Evolutionary conservation across 2,113 vertebrate genomes (phyloP), one percentile per base, ranked within the genome.

Genomic region (Mohoua ochrocephala): DNA sequence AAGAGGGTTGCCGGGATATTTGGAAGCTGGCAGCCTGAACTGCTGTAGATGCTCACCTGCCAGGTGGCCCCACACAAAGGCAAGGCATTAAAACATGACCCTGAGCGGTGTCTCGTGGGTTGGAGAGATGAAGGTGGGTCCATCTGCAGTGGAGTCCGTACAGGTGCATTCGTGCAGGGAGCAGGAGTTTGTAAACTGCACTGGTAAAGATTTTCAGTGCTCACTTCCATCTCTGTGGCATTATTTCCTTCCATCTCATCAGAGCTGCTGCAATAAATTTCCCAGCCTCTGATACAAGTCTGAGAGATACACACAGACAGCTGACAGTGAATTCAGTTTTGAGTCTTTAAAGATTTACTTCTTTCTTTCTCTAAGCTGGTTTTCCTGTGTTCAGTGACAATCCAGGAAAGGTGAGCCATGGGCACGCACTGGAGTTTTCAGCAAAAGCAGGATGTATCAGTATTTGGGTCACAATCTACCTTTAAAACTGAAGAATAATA

Each of bases 191-290:
- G 74, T 73, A 76, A 92, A 89, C 53, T n/a, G n/a, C 61, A 18
- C 52, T 68, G 84, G 41, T 49, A n/a, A 84, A 57, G 80, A 67
- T 79, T 87, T 92, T 33, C 77, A 78, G 52, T 6, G 6, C 89
- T 89, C n/a, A 3, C 17, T 84, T 67, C 86, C 69, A 71, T 53
- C 87, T 64, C 74, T 28, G 52, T 53, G 53, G 65, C 61, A 75
- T 81, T 60, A 76, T 87, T 96, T 93, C 83, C 64, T 89, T 91
- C 76, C 69, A n/a, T 47, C 44, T 87, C 68, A 91, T 79, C 87
- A 61, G 20, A 89, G 61, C 74, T 89, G 73, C 91, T 91, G 80
- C 77, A 87, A 28, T 75, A 67, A 94, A 94, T 87, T 92, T 76
- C 81, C 61, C 57, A 30, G 61, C 27, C 84, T 90, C 82, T 87